Conservation (phyloP, 2,888 invertebrate genomes). For the Stratiomys singularior region DNA sequence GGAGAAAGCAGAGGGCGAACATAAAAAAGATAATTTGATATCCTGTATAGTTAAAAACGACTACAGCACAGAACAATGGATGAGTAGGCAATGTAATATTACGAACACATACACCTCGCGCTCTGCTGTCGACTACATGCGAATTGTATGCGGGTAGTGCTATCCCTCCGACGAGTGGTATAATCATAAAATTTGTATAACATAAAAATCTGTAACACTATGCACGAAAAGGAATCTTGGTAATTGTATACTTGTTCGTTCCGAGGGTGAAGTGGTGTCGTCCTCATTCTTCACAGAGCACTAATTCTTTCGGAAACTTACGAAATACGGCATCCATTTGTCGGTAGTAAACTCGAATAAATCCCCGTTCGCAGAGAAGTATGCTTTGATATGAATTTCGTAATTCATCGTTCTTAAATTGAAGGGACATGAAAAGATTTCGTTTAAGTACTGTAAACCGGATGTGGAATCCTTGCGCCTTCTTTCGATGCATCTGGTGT, state of each 20-base stretch:
- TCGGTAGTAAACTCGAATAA: no score
- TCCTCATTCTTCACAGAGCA: no score
- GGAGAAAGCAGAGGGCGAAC: slow-evolving; percentile 1
- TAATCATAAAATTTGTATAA: slow-evolving; percentile 51
- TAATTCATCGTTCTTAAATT: no score
- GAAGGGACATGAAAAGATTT: no score
- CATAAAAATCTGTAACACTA: slow-evolving; percentile 49
- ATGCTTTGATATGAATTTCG: no score
- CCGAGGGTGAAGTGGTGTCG: background rate
- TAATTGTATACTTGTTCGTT: background rate
- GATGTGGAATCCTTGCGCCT: no score
- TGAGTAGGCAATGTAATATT: slow-evolving; percentile 44
- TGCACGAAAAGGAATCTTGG: slow-evolving; percentile 9
- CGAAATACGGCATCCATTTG: no score
- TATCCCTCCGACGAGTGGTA: slow-evolving; percentile 20
- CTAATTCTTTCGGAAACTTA: no score
- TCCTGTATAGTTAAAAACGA: slow-evolving; percentile 52
- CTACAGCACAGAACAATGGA: slow-evolving; percentile 49
- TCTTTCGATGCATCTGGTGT: no score
- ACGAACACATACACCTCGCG: background rate
- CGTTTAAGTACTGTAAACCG: no score
- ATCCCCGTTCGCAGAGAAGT: no score
- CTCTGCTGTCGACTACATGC: background rate
- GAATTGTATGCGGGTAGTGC: background rate
- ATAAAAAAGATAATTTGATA: slow-evolving; percentile 52